Percentiles rank a stretch among this genome's conserved stretches.
Evolutionary conservation across 2,113 vertebrate species (phyloP).

Genomic region (Hemicordylus capensis): DNA sequence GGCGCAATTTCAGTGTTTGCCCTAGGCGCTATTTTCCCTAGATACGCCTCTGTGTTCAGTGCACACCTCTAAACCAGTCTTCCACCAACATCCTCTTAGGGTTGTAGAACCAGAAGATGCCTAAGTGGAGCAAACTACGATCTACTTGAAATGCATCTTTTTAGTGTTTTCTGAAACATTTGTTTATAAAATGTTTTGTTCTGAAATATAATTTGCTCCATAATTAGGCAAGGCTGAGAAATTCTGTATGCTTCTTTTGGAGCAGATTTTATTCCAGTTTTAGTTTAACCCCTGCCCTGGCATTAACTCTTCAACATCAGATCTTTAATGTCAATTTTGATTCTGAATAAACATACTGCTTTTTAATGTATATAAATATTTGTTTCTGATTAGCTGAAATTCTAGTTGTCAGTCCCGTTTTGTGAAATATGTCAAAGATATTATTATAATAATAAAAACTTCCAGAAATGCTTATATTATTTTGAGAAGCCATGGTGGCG

Average conservation of each 20-base stretch:
- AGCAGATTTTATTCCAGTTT: neutral
- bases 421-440: constrained; percentile 1
- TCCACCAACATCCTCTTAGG: neutral
- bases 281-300: neutral
- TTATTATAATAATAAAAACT: neutral
- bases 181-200: constrained; percentile 25
- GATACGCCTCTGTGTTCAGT: no score
- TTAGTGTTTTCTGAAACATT: neutral
- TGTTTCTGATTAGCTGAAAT: neutral
- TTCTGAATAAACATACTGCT: constrained; percentile 59
- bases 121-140: neutral
- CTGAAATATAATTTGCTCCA: constrained; percentile 26
- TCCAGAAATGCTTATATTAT: no score
- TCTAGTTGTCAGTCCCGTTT: neutral
- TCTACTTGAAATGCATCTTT: constrained; percentile 1
- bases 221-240: constrained; percentile 19
- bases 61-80: no score
- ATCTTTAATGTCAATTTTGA: constrained; percentile 9
- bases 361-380: constrained; percentile 31
- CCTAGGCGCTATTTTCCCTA: no score
- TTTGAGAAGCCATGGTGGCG: no score
- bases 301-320: neutral
- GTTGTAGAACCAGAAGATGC: constrained; percentile 51
- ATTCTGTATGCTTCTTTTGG: constrained; percentile 5
- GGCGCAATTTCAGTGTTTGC: no score